Evolutionary conservation across 2,888 invertebrate species (phyloP), one percentile per base, ranked within the genome.

Genomic region (Rhagonycha lutea): DNA sequence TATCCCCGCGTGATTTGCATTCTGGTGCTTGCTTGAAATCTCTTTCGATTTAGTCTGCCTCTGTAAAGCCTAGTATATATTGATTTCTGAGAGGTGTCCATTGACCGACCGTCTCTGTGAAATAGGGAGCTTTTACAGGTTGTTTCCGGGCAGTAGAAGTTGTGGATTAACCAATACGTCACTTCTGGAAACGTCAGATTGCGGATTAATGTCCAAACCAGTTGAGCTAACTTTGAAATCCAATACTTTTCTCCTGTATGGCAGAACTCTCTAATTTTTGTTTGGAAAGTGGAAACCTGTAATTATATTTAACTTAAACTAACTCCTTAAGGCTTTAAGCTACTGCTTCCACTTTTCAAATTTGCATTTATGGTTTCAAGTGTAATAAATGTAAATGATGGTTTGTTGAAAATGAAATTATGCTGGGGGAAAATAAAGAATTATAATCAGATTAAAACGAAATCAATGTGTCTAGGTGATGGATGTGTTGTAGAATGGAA

Each of bases 391-490:
- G 74, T 29, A 74, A 74, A 74, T 79, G 74, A 69, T 70, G 62
- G 68, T 73, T 63, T 14, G 24, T 74, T 61, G 78, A 80, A 82
- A 83, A 82, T 83, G 79, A 81, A 82, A 82, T 80, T 79, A 68
- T 80, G 71, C 78, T 62, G 70, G 80, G 79, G 80, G 79, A 76
- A 81, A 81, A 82, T 82, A 83, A 84, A 84, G 82, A 84, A 83
- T 80, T 82, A 83, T 84, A 84, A 84, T 84, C 83, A 81, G 84
- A 84, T 84, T 83, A 84, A 84, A 83, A 82, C 81, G 80, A 81
- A 83, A 84, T 83, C 83, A 84, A 80, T 80, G 84, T 82, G 83
- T 82, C 83, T 79, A 78, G 28, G 80, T 83, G 84, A 84, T 83
- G 82, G 81, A 82, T 82, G 81, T 72, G 77, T 78, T 75, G 76